Evolutionary conservation across 2,888 invertebrate genomes (phyloP).

Genomic region (Parochlus steinenii): DNA sequence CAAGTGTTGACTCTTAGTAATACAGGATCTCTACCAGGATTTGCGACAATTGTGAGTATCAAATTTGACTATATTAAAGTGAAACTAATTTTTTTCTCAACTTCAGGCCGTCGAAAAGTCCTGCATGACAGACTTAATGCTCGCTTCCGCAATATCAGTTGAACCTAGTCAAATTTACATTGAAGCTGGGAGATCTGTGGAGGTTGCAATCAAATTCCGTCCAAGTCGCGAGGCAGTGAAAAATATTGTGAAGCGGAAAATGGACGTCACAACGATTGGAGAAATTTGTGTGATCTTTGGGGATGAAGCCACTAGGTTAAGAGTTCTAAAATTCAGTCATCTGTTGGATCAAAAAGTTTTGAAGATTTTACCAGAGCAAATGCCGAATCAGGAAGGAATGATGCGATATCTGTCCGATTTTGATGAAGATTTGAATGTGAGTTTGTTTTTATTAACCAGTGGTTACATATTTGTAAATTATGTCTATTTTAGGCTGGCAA

Average conservation of each 20-base stretch:
- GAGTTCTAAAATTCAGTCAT: conserved; percentile 21
- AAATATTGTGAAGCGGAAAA: conserved; percentile 23
- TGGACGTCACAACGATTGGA: conserved; percentile 29
- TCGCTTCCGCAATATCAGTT: conserved; percentile 17
- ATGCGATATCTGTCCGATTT: neutral
- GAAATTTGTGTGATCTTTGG: conserved; percentile 33
- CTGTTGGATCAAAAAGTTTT: neutral
- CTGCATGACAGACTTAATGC: neutral
- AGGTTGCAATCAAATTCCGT: conserved; percentile 29
- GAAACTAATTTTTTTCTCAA: too few species aligned
- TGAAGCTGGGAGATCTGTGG: conserved; percentile 26
- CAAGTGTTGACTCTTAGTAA: conserved; percentile 36
- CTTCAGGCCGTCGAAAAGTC: conserved; percentile 2
- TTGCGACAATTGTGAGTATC: conserved; percentile 26
- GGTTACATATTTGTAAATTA: too few species aligned
- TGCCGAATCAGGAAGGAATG: conserved; percentile 4
- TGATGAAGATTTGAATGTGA: conserved; percentile 2
- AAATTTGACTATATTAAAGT: too few species aligned
- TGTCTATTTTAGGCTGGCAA: too few species aligned
- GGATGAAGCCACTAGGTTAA: conserved; percentile 33
- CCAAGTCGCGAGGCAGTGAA: conserved; percentile 33
- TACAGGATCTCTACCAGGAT: conserved; percentile 37
- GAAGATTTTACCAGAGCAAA: neutral
- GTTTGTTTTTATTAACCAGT: too few species aligned
- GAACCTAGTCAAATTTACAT: conserved; percentile 31